Conservation (phyloP, 2,113 vertebrate genomes). For the Neodontobutis hainanensis region DNA sequence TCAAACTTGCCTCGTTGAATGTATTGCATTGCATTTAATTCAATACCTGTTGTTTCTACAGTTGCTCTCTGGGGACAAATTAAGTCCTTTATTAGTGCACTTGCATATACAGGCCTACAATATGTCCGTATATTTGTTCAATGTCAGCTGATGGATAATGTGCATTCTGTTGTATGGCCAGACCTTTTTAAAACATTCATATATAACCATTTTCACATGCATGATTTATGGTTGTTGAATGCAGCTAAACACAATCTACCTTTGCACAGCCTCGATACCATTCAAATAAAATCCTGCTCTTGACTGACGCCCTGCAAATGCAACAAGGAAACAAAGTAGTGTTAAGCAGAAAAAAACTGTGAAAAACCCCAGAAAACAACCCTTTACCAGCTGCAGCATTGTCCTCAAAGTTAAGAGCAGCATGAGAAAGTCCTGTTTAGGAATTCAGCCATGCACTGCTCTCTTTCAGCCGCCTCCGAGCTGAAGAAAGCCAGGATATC, state of each 20-base stretch:
- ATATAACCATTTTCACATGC: background rate
- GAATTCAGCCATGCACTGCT: slow-evolving; percentile 59
- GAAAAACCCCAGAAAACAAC: slow-evolving; percentile 57
- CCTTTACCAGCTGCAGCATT: slow-evolving; percentile 50
- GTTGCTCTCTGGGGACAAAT: background rate
- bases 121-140: no score
- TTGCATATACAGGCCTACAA: no score
- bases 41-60: no score
- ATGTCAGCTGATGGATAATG: no score
- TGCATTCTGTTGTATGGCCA: no score
- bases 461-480: slow-evolving; percentile 63
- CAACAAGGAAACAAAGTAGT: slow-evolving; percentile 46
- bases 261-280: slow-evolving; percentile 53
- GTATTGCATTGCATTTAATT: no score
- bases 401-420: slow-evolving; percentile 64
- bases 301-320: slow-evolving; percentile 28
- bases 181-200: background rate
- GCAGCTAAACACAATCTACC: slow-evolving; percentile 8
- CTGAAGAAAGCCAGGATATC: slow-evolving; percentile 85
- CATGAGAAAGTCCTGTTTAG: slow-evolving; percentile 77
- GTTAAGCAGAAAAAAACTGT: slow-evolving; percentile 51
- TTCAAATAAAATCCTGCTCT: slow-evolving; percentile 42
- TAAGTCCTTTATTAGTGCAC: no score
- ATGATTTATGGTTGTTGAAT: background rate
- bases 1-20: no score